A percentile compares a stretch with the other conserved stretches of the same genome.
phyloP scores from a whole-genome alignment of 2,113 vertebrate species.

The Rhizomys pruinosus region DNA sequence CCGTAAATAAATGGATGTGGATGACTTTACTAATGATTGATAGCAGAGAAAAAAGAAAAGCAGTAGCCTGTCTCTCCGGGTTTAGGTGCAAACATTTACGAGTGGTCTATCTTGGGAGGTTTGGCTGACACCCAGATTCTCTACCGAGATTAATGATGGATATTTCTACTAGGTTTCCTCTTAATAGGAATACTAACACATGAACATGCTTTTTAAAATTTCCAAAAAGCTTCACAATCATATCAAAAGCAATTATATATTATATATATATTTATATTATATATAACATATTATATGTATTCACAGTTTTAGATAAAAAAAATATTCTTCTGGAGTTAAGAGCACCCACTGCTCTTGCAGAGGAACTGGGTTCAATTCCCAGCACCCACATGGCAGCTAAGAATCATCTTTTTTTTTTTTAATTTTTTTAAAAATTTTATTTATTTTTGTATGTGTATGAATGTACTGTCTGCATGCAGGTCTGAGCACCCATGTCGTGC shows the following conservation, averaged over 20 bases:
- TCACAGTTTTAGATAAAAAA: conserved; percentile 5
- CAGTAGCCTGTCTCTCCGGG: background rate
- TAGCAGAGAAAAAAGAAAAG: background rate
- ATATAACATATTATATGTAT: too few relatives aligned
- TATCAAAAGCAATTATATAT: too few relatives aligned
- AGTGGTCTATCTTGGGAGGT: background rate
- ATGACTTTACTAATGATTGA: background rate
- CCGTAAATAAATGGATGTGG: background rate
- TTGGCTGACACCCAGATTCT: background rate
- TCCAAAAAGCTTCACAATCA: background rate
- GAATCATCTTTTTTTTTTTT: too few relatives aligned
- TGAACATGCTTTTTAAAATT: conserved; percentile 38
- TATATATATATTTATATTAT: too few relatives aligned
- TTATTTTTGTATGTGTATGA: too few relatives aligned
- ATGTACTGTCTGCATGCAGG: too few relatives aligned
- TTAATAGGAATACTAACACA: conserved; percentile 3
- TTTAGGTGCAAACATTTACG: background rate
- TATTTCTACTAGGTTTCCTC: background rate
- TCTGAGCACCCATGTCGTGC: too few relatives aligned
- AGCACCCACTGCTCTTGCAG: too few relatives aligned
- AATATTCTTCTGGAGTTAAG: too few relatives aligned
- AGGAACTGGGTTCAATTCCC: too few relatives aligned
- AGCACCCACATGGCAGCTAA: too few relatives aligned
- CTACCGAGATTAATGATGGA: background rate
- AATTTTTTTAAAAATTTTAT: too few relatives aligned